phyloP scores from a whole-genome alignment of 2,113 vertebrate genomes.

The Girardinichthys multiradiatus region DNA sequence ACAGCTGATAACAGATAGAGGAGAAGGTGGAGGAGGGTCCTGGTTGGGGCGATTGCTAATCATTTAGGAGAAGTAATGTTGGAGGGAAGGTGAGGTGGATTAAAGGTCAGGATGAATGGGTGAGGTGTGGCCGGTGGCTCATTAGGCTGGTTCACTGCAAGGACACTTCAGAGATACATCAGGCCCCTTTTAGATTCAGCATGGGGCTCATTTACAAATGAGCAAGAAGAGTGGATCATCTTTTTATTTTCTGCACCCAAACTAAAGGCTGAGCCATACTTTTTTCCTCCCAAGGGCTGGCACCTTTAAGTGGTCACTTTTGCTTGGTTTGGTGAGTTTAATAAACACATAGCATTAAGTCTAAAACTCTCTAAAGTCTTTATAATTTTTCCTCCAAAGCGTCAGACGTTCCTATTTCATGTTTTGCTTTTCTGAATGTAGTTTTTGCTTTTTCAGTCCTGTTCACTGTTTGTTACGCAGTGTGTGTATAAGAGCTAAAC shows the following conservation, averaged over 20 bases:
- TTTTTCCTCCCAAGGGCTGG: neutral
- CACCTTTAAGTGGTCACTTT: too few species aligned
- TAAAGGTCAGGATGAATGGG: slow-evolving; percentile 67
- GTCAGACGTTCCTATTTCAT: too few species aligned
- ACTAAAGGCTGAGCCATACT: neutral
- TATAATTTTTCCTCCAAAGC: too few species aligned
- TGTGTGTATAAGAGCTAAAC: too few species aligned
- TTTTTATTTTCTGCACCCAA: neutral
- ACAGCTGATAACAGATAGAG: slow-evolving; percentile 71
- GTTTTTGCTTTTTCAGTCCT: too few species aligned
- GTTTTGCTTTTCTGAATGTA: too few species aligned
- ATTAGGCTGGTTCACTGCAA: slow-evolving; percentile 61
- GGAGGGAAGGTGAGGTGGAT: slow-evolving; percentile 71
- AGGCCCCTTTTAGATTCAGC: slow-evolving; percentile 52
- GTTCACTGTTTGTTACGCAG: too few species aligned
- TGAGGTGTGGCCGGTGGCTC: slow-evolving; percentile 62
- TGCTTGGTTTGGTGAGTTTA: too few species aligned
- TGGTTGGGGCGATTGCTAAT: slow-evolving; percentile 55
- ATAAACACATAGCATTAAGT: too few species aligned
- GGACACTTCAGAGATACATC: slow-evolving; percentile 50
- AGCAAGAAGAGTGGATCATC: neutral
- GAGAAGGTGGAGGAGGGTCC: slow-evolving; percentile 18
- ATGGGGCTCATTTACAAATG: neutral
- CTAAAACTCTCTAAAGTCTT: too few species aligned
- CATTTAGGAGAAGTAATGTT: slow-evolving; percentile 32